Conservation (phyloP, 2,888 invertebrate genomes). For the Charanyca ferruginea region DNA sequence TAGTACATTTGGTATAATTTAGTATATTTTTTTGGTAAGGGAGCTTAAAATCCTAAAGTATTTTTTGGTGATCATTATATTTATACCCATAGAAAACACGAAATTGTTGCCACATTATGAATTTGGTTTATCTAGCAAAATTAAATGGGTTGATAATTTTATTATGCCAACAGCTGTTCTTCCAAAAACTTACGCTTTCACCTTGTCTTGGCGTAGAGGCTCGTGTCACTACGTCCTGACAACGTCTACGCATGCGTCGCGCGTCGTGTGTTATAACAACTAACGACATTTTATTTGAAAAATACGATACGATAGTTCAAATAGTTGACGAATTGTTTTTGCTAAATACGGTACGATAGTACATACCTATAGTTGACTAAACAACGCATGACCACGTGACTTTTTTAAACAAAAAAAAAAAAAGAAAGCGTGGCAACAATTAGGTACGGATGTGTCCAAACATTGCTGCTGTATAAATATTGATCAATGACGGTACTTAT, state of each 20-base stretch:
- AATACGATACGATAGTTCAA: constrained; percentile 23
- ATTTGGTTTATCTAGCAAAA: too few species aligned
- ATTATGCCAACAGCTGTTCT: not conserved
- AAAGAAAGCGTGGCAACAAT: constrained; percentile 37
- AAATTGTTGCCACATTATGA: not conserved
- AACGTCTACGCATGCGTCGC: not conserved
- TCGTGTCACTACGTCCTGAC: not conserved
- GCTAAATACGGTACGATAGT: constrained; percentile 20
- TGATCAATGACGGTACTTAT: not conserved
- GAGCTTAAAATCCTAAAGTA: too few species aligned
- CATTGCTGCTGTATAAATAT: constrained; percentile 5
- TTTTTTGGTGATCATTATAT: too few species aligned
- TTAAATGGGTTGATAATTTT: not conserved
- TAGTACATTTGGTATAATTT: too few species aligned
- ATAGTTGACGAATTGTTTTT: constrained; percentile 41
- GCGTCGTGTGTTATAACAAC: not conserved
- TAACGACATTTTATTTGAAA: constrained; percentile 26
- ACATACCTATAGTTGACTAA: constrained; percentile 33
- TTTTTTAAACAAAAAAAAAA: constrained; percentile 30
- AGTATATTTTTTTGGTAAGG: too few species aligned
- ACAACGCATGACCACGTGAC: constrained; percentile 17
- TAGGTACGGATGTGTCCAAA: constrained; percentile 15
- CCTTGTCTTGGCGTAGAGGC: not conserved
- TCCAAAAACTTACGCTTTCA: not conserved
- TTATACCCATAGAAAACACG: not conserved